Evolutionary conservation across 2,888 invertebrate genomes (phyloP).

Genomic region (Phymatocera aterrima): DNA sequence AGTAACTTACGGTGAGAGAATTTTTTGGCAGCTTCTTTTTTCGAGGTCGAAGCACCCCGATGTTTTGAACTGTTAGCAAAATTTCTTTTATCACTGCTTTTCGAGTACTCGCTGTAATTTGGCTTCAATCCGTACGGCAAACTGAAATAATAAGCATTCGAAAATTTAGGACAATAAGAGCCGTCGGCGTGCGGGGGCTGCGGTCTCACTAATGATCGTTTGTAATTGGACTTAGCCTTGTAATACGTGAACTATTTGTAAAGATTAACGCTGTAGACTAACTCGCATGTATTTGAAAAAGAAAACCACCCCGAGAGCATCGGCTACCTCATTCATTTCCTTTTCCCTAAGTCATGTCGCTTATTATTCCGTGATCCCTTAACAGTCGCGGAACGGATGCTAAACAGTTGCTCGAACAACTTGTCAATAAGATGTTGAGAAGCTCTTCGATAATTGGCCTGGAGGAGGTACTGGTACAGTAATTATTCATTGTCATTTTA

Average conservation of each 20-base stretch:
- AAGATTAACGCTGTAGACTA: conserved; percentile 6
- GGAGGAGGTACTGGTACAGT: not conserved
- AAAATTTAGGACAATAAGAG: not conserved
- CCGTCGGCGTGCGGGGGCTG: not conserved
- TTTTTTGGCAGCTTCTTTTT: conserved; percentile 69
- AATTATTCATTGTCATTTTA: not conserved
- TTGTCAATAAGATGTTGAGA: not conserved
- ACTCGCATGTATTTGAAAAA: not conserved
- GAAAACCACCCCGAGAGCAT: not conserved
- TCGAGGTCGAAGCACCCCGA: conserved; percentile 67
- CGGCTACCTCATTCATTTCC: not conserved
- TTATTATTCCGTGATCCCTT: not conserved
- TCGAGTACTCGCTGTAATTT: conserved; percentile 76
- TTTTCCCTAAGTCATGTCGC: not conserved
- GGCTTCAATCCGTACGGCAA: conserved; percentile 81
- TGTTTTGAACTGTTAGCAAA: conserved; percentile 66
- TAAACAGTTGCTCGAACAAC: not conserved
- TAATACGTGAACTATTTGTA: not conserved
- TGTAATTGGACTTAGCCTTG: conserved; percentile 22
- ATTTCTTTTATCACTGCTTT: conserved; percentile 72
- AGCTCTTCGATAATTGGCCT: not conserved
- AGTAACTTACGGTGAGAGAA: conserved; percentile 68
- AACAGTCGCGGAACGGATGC: not conserved
- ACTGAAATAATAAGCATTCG: conserved; percentile 71
- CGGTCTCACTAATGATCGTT: conserved; percentile 25